phyloP scores from a whole-genome alignment of 2,888 invertebrate genomes.

The Melitaea athalia region DNA sequence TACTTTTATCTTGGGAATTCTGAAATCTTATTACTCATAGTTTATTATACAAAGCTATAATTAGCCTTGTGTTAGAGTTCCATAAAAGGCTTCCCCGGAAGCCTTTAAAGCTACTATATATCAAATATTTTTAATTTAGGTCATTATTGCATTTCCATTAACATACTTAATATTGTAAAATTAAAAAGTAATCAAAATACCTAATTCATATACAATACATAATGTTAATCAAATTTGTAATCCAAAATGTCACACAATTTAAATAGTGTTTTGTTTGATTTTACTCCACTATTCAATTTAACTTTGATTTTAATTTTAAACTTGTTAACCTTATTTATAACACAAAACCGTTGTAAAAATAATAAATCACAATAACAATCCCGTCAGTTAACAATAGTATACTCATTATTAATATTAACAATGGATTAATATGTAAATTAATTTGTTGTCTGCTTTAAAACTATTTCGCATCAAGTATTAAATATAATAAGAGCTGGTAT shows the following conservation, averaged over 20 bases:
- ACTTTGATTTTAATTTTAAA: too few relatives aligned
- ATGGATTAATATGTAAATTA: neutral
- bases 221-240: too few relatives aligned
- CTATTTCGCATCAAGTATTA: neutral
- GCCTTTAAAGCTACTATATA: neutral
- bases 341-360: neutral
- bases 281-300: too few relatives aligned
- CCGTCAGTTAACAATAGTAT: neutral
- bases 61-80: constrained; percentile 6
- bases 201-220: too few relatives aligned
- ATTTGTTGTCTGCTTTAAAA: neutral
- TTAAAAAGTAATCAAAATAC: too few relatives aligned
- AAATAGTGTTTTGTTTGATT: too few relatives aligned
- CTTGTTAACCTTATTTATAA: neutral
- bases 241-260: too few relatives aligned
- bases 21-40: constrained; percentile 5
- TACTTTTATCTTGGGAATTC: neutral
- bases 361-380: neutral
- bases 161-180: too few relatives aligned
- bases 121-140: neutral
- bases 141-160: too few relatives aligned
- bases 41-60: constrained; percentile 9
- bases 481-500: neutral
- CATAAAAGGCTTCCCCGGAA: constrained; percentile 3
- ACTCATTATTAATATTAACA: neutral